Conservation (phyloP, 2,113 vertebrate species). For the Pardalotus punctatus region DNA sequence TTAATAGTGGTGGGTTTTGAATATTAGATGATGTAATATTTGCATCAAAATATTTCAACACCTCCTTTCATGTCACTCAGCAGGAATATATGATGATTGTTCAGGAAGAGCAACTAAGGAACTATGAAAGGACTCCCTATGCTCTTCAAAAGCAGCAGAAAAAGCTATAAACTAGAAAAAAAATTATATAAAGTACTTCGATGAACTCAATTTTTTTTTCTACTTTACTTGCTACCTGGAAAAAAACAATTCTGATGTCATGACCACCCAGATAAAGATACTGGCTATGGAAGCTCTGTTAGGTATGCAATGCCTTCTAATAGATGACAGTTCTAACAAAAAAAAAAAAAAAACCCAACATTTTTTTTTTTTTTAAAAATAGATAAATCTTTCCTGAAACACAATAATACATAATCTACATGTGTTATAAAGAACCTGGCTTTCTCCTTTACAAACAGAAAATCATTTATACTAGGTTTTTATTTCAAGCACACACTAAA, state of each 20-base stretch:
- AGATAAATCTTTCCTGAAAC: constrained; percentile 4
- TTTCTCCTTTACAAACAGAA: constrained; percentile 76
- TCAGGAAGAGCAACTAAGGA: background rate
- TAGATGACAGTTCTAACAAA: background rate
- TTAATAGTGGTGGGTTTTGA: background rate
- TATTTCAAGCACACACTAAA: constrained; percentile 86
- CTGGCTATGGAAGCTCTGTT: background rate
- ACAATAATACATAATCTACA: constrained; percentile 27
- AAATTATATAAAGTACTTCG: background rate
- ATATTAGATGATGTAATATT: background rate
- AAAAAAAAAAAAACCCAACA: no score
- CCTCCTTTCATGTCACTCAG: background rate
- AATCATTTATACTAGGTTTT: constrained; percentile 84
- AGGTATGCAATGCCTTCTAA: background rate
- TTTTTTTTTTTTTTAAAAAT: background rate
- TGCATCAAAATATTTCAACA: background rate
- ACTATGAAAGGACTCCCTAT: background rate
- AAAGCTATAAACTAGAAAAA: background rate
- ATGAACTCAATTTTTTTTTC: background rate
- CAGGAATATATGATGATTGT: background rate
- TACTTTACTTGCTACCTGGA: background rate
- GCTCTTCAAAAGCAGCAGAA: background rate
- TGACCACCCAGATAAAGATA: background rate
- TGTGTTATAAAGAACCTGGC: constrained; percentile 49
- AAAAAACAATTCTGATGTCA: background rate